phyloP scores from a whole-genome alignment of 2,113 vertebrate species.

The Urocitellus parryii region DNA sequence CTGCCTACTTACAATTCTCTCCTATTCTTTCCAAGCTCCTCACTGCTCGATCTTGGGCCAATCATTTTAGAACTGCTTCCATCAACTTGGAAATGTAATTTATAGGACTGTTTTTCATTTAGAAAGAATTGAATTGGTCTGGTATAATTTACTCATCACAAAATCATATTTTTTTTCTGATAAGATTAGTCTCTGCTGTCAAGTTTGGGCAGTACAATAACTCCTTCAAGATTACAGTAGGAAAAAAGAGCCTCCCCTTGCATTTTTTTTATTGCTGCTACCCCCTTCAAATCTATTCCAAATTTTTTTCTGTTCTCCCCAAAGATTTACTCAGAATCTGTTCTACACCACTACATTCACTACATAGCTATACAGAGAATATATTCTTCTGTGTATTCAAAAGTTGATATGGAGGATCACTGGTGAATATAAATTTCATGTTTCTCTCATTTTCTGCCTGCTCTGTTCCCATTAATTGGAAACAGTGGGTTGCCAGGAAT shows the following conservation, averaged over 20 bases:
- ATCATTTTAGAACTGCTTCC: not conserved
- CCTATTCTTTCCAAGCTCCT: not conserved
- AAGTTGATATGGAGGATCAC: not conserved
- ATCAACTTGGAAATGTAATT: conserved; percentile 46
- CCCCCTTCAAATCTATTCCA: not conserved
- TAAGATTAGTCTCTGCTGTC: conserved; percentile 46
- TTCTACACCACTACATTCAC: not conserved
- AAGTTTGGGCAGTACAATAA: conserved; percentile 16
- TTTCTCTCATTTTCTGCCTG: not conserved
- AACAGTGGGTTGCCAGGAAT: not conserved
- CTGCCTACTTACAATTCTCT: not conserved
- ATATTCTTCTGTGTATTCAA: conserved; percentile 23
- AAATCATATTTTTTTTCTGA: conserved; percentile 40
- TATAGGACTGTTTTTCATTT: conserved; percentile 49
- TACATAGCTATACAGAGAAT: not conserved
- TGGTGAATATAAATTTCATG: not conserved
- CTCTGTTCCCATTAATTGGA: not conserved
- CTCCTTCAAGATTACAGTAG: conserved; percentile 2
- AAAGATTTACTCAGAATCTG: not conserved
- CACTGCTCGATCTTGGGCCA: not conserved
- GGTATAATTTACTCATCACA: conserved; percentile 53
- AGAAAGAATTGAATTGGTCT: conserved; percentile 49
- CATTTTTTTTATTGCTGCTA: not conserved
- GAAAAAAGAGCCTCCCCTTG: not conserved
- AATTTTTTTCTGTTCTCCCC: not conserved